Base-by-base conservation (phyloP, 2,888 invertebrate species). In the Tanypteryx hageni region DNA sequence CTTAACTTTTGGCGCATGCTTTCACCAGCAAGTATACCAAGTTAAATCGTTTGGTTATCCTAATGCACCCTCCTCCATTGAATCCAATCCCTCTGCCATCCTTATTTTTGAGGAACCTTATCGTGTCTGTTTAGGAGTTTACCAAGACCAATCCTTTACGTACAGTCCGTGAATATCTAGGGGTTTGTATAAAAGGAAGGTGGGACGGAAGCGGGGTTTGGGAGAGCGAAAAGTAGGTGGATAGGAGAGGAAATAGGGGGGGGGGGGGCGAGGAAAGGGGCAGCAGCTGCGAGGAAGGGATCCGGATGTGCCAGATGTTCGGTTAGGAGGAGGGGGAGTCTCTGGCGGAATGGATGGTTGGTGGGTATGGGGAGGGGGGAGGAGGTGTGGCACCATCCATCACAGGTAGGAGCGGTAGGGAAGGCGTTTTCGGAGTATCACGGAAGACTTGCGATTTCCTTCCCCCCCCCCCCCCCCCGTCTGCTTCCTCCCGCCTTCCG, bases 251-350 rank as follows among this genome's bases (percentile, higher is more conserved):
- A 22, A 3, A 58, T 13, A 22, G 58, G 85, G 57, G 22, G 85
- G n/a, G 10, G 13, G 57, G 59, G 11, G 57, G 85, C 8, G 58
- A 57, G 11, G 84, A 58, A 58, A 84, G 84, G 85, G 57, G 57
- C 58, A 57, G 57, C 22, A 58, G 9, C 16, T n/a, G 58, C 18
- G 44, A 7, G 56, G 44, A n/a, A 58, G 85, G 27, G 8, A n/a
- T 27, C 58, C 61, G 44, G 31, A 68, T 31, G 64, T 44, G 22
- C 18, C 68, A 68, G 89, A 89, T 89, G 89, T 68, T 89, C 14
- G 85, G 44, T 13, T 44, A 31, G 44, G 61, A 31, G 64, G 44
- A 13, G 44, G 89, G 64, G 44, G 89, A 89, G 89, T 44, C 61
- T 44, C 13, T 59, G 68, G 44, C 9, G 89, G 16, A 18, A n/a